Evolutionary conservation across 2,113 vertebrate genomes (phyloP).

Genomic region (Meriones unguiculatus): DNA sequence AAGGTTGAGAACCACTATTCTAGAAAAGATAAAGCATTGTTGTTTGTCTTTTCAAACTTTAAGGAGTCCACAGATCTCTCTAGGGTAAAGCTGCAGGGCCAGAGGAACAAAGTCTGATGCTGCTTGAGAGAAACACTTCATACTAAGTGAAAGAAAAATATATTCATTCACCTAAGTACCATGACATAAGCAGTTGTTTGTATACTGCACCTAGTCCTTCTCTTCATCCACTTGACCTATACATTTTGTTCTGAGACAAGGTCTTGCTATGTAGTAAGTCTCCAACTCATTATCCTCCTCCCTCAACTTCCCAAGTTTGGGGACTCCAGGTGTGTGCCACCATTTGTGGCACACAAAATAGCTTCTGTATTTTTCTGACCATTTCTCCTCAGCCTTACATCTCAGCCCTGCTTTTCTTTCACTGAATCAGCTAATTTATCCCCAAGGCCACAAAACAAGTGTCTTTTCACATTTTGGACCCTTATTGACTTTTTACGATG

Average conservation of each 20-base stretch:
- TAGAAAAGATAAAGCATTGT: neutral
- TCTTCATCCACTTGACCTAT: neutral
- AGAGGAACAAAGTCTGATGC: neutral
- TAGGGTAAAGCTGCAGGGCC: neutral
- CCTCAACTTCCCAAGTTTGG: neutral
- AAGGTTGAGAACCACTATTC: neutral
- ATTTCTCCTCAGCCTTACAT: slow-evolving; percentile 9
- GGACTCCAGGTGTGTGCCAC: neutral
- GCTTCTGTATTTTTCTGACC: neutral
- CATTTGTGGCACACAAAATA: no score
- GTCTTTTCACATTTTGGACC: neutral
- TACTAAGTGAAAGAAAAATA: slow-evolving; percentile 36
- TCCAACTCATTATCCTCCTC: neutral
- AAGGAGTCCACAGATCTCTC: neutral
- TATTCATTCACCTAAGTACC: neutral
- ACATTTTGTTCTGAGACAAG: neutral
- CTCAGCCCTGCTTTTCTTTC: neutral
- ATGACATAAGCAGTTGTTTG: neutral
- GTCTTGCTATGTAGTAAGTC: neutral
- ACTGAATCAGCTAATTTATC: neutral
- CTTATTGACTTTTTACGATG: neutral
- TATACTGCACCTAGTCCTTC: neutral
- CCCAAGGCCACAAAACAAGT: neutral
- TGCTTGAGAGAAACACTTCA: slow-evolving; percentile 7
- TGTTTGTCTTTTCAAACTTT: neutral